Evolutionary conservation across 2,888 invertebrate species (phyloP).

Genomic region (Alcis repandata): DNA sequence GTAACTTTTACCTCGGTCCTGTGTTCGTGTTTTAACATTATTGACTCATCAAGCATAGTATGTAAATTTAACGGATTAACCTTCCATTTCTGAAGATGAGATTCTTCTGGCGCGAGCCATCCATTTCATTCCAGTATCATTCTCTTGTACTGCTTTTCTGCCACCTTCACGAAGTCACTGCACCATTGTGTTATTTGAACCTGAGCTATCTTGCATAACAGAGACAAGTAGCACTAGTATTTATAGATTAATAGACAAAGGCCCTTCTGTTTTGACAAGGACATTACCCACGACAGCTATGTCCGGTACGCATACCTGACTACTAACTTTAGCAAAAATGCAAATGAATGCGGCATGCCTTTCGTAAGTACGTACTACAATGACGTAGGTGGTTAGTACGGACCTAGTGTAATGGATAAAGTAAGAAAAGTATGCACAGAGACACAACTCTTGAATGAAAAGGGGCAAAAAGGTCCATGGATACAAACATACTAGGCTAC

Average conservation of each 20-base stretch:
- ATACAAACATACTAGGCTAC: no score
- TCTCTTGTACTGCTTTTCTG: no score
- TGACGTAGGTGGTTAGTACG: conserved; percentile 12
- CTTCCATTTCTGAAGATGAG: no score
- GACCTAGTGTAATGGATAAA: neutral
- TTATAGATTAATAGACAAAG: conserved; percentile 14
- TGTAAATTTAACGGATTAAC: no score
- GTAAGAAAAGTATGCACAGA: neutral
- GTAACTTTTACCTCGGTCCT: no score
- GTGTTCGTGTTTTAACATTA: no score
- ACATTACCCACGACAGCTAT: conserved; percentile 28
- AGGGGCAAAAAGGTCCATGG: neutral
- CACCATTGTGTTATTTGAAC: neutral
- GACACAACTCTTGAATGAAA: neutral
- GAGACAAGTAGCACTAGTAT: neutral
- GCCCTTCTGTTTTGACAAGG: conserved; percentile 34
- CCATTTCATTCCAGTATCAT: no score
- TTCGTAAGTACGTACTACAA: conserved; percentile 7
- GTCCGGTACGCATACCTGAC: conserved; percentile 36
- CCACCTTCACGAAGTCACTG: no score
- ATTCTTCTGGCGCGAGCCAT: no score
- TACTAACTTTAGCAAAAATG: conserved; percentile 31
- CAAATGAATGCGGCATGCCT: conserved; percentile 23
- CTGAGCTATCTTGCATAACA: neutral
- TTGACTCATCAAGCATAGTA: no score